Conservation (phyloP, 2,113 vertebrate genomes). For the Tonatia bakeri region DNA sequence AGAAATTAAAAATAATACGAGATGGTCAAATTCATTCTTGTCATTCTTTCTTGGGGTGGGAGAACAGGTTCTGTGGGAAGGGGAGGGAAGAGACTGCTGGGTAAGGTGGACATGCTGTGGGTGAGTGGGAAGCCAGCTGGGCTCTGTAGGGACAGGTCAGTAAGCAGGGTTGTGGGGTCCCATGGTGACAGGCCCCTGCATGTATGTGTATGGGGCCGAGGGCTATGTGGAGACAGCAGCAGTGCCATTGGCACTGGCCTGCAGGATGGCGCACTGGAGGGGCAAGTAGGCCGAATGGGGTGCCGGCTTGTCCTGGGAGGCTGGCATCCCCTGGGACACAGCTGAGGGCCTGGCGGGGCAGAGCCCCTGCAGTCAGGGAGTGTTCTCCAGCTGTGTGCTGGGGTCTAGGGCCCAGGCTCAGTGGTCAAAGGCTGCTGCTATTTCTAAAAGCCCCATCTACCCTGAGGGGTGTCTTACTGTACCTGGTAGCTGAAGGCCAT, state of each 20-base stretch:
- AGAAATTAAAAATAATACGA: not conserved
- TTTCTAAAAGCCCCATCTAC: slow-evolving; percentile 41
- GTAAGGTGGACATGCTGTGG: not conserved
- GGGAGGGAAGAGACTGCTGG: not conserved
- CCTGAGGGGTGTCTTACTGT: slow-evolving; percentile 77
- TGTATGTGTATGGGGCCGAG: not conserved
- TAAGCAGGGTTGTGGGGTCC: not conserved
- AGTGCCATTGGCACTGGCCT: not conserved
- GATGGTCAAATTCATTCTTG: not conserved
- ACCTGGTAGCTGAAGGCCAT: slow-evolving; percentile 94
- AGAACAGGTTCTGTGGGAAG: not conserved
- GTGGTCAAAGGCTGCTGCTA: not conserved
- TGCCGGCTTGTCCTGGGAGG: not conserved
- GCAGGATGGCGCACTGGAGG: not conserved
- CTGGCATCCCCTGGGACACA: not conserved
- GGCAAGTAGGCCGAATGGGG: not conserved
- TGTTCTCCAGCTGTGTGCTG: not conserved
- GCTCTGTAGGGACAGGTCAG: not conserved
- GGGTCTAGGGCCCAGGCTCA: not conserved
- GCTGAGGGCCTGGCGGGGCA: not conserved
- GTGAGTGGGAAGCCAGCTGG: not conserved
- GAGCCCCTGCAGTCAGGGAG: not conserved
- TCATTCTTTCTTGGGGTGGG: not conserved
- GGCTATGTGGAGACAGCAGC: rapidly evolving
- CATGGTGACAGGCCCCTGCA: not conserved